A percentile compares a stretch with the other conserved stretches of the same genome.
These are phyloP conservation scores for Aptenodytes forsteri DNA, from an alignment of 2,113 vertebrate species.

Conservation along the genomic window DNA sequence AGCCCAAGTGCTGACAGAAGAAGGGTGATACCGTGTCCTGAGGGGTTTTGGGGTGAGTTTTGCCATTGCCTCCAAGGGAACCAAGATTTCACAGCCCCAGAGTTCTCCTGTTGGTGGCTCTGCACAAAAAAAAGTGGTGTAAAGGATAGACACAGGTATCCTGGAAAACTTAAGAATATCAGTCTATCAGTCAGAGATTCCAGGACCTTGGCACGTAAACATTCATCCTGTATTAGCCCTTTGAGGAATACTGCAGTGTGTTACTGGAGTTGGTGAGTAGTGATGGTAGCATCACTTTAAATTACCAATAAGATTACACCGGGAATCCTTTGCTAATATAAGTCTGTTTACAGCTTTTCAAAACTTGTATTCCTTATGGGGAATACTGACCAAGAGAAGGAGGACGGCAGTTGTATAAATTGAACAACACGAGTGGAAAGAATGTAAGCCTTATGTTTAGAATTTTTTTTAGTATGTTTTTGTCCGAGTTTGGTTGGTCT, in stretches of 20 bases:
- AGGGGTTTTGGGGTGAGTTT: background rate
- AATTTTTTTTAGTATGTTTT: background rate
- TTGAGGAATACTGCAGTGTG: background rate
- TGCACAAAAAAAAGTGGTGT: background rate
- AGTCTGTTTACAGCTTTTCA: background rate
- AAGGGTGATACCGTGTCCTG: background rate
- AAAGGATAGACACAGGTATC: background rate
- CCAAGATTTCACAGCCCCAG: background rate
- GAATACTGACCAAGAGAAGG: background rate
- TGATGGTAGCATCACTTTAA: background rate
- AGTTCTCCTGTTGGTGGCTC: background rate
- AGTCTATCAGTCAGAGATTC: background rate
- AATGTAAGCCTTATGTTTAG: background rate
- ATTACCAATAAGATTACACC: background rate
- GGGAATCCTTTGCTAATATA: background rate
- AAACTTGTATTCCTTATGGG: background rate
- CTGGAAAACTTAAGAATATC: background rate
- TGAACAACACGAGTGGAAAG: background rate
- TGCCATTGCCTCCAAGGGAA: background rate
- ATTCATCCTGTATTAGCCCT: background rate
- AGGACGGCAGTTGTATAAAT: background rate
- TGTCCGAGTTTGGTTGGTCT: background rate
- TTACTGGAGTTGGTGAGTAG: background rate
- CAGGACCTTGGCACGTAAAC: background rate
- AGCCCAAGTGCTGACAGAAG: background rate